Percentiles rank a stretch among this genome's conserved stretches.
Conservation (phyloP, 2,113 vertebrate species). For the Diadophis punctatus region DNA sequence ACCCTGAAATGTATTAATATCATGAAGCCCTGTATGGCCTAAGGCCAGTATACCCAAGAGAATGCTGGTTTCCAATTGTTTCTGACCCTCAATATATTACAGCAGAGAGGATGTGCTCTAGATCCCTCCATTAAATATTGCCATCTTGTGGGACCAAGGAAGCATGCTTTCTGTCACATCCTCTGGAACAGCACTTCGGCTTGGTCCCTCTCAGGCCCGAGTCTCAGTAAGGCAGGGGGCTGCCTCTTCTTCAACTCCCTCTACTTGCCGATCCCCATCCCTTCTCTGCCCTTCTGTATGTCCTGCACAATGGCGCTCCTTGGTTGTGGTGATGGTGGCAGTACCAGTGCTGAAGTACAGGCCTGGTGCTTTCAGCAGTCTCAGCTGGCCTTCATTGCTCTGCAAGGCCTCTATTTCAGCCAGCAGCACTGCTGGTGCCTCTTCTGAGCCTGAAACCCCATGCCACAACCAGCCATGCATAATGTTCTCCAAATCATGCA, state of each 20-base stretch:
- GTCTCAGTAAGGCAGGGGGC: background rate
- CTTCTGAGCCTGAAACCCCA: background rate
- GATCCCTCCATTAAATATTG: background rate
- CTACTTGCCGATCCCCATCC: background rate
- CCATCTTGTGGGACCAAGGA: background rate
- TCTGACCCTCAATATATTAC: background rate
- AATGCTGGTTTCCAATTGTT: background rate
- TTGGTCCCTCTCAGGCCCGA: background rate
- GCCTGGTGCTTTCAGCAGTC: background rate
- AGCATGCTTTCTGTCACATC: background rate
- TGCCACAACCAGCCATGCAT: background rate
- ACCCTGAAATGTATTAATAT: too few species aligned
- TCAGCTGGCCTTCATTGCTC: background rate
- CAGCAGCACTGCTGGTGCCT: background rate
- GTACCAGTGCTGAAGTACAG: background rate
- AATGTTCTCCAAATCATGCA: background rate
- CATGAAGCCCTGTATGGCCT: background rate
- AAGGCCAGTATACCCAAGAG: background rate
- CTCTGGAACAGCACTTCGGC: too few species aligned
- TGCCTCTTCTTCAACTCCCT: background rate
- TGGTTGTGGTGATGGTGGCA: background rate
- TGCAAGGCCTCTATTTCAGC: background rate
- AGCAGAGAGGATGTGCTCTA: background rate
- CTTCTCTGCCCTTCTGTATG: background rate
- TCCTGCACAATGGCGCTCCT: background rate